Evolutionary conservation across 2,888 invertebrate species (phyloP).

Genomic region (Trissolcus japonicus): DNA sequence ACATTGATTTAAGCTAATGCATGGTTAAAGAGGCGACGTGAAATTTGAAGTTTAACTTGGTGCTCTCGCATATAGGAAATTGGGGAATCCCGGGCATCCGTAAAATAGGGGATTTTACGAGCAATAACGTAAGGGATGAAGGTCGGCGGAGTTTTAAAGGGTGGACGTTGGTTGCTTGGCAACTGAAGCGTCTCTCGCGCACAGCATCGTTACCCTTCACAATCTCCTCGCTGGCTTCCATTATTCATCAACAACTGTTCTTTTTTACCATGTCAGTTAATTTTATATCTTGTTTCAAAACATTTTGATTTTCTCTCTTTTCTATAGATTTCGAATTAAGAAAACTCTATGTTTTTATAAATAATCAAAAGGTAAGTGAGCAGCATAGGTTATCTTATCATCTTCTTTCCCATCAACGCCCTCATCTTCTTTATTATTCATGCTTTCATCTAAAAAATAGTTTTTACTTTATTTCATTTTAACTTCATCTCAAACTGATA

Average conservation of each 20-base stretch:
- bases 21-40: slow-evolving; percentile 44
- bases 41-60: slow-evolving; percentile 64
- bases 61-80: slow-evolving; percentile 67
- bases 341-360: not conserved
- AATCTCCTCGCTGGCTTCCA: slow-evolving; percentile 64
- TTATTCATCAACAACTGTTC: slow-evolving; percentile 72
- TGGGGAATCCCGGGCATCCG: slow-evolving; percentile 72
- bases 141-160: slow-evolving; percentile 69
- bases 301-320: not conserved
- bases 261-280: slow-evolving; percentile 53
- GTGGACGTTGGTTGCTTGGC: slow-evolving; percentile 74
- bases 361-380: not conserved
- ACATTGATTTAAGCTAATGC: slow-evolving; percentile 43
- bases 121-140: slow-evolving; percentile 57
- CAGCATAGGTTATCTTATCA: too few relatives aligned
- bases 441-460: too few relatives aligned
- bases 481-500: too few relatives aligned
- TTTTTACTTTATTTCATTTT: too few relatives aligned
- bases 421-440: too few relatives aligned
- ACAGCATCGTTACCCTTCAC: slow-evolving; percentile 63
- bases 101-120: slow-evolving; percentile 68
- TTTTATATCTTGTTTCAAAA: slow-evolving; percentile 5
- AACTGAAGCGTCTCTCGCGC: slow-evolving; percentile 66
- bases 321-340: not conserved
- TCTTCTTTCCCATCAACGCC: too few relatives aligned